Evolutionary conservation across 2,113 vertebrate species (phyloP).

Genomic region (Vireo altiloquus): DNA sequence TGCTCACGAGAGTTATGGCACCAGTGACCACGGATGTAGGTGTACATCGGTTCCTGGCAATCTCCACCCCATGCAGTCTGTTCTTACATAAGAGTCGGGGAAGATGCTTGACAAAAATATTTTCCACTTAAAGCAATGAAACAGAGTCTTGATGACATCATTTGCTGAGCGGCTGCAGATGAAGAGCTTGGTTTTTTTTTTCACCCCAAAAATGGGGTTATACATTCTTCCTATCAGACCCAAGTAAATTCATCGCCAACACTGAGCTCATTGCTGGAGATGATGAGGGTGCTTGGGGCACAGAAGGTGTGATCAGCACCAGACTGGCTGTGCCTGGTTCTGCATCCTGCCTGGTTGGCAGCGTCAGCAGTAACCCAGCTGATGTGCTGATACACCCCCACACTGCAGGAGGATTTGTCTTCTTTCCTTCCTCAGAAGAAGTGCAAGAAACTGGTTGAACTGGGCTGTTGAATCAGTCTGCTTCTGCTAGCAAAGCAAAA

Average conservation of each 20-base stretch:
- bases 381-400: neutral
- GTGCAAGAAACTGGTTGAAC: neutral
- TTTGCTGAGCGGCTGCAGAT: neutral
- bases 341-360: neutral
- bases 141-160: neutral
- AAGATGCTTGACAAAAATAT: neutral
- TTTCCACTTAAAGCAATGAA: neutral
- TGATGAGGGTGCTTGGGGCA: neutral
- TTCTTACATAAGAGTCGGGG: neutral
- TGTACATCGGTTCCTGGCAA: rapidly evolving
- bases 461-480: neutral
- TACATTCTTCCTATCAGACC: neutral
- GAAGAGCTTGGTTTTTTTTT: neutral
- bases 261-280: rapidly evolving
- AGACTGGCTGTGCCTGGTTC: neutral
- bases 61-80: rapidly evolving
- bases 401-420: neutral
- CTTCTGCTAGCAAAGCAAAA: neutral
- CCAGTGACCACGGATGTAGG: neutral
- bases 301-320: neutral
- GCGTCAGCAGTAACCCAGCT: neutral
- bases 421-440: neutral
- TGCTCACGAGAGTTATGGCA: neutral
- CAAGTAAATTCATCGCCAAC: rapidly evolving
- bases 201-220: neutral